phyloP scores from a whole-genome alignment of 2,113 vertebrate species.

The Taurulus bubalis region DNA sequence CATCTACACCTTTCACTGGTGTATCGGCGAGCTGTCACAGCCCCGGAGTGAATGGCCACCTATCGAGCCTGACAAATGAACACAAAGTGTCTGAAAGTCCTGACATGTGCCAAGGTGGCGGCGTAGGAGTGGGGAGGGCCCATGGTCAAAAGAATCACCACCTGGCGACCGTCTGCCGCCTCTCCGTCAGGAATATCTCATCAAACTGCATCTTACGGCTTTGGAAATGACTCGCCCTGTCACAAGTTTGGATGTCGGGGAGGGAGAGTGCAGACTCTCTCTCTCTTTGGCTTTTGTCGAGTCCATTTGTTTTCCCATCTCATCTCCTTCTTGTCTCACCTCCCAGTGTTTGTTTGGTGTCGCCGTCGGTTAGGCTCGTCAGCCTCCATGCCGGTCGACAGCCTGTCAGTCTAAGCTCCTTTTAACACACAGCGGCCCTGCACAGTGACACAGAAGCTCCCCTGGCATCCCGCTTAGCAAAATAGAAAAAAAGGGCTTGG shows the following conservation, averaged over 20 bases:
- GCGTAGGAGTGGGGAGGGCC: background rate
- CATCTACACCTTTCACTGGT: conserved; percentile 65
- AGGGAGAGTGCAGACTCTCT: conserved; percentile 6
- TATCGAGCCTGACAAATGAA: conserved; percentile 66
- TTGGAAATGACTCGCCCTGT: background rate
- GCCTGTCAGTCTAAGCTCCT: conserved; percentile 64
- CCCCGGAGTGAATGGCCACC: conserved; percentile 53
- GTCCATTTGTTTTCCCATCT: conserved; percentile 50
- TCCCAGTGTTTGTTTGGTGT: conserved; percentile 55
- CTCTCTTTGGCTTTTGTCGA: conserved; percentile 13
- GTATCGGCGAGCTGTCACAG: conserved; percentile 67
- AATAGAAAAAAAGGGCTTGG: conserved; percentile 34
- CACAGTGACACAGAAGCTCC: conserved; percentile 53
- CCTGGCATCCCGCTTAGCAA: conserved; percentile 46
- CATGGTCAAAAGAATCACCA: conserved; percentile 36
- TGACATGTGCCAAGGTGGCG: conserved; percentile 41
- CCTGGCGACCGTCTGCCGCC: conserved; percentile 33
- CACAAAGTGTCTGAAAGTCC: conserved; percentile 61
- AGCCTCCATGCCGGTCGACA: conserved; percentile 38
- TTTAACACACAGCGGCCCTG: conserved; percentile 53
- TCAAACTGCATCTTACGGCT: conserved; percentile 33
- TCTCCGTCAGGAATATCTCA: conserved; percentile 30
- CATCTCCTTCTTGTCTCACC: conserved; percentile 27
- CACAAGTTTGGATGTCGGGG: conserved; percentile 35
- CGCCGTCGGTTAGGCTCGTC: conserved; percentile 48